A percentile compares a stretch with the other conserved stretches of the same genome.
Conservation (phyloP, 2,797 vertebrate genomes). For the Pseudochirops cupreus region DNA sequence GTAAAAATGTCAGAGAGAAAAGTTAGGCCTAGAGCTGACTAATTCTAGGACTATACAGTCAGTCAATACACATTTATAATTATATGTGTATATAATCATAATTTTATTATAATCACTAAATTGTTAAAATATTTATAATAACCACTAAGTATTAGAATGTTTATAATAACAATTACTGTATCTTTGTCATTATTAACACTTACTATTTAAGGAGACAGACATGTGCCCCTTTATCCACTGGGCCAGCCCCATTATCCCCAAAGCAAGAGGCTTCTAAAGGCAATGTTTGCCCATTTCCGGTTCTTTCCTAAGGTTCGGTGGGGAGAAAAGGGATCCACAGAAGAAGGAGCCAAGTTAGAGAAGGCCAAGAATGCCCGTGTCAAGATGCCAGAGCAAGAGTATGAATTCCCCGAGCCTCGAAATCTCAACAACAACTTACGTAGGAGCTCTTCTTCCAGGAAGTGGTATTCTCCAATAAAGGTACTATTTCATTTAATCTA, state of each 20-base stretch:
- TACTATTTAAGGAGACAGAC: not conserved
- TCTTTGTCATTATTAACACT: no score
- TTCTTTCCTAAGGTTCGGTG: conserved; percentile 92
- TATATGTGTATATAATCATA: no score
- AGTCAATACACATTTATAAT: no score
- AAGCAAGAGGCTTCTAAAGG: not conserved
- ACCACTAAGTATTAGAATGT: no score
- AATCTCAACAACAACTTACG: conserved; percentile 92
- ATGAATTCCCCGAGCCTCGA: conserved; percentile 86
- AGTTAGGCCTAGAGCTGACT: not conserved
- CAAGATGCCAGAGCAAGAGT: conserved; percentile 98
- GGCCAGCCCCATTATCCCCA: not conserved
- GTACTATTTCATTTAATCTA: conserved; percentile 78
- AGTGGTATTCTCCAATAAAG: conserved; percentile 99
- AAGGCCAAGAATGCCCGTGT: conserved; percentile 98
- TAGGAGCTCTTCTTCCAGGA: conserved; percentile 88
- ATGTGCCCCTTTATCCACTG: not conserved
- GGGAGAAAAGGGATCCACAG: conserved; percentile 98
- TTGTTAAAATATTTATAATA: no score
- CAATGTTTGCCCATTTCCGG: not conserved
- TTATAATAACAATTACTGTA: no score
- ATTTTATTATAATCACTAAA: no score
- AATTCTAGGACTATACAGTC: not conserved
- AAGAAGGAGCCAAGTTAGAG: conserved; percentile 98
- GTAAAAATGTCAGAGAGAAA: not conserved